Percentiles rank a stretch among this genome's conserved stretches.
These are phyloP conservation scores for Hypocryptadius cinnamomeus DNA, from an alignment of 2,113 vertebrate species.

Conservation along the genomic window DNA sequence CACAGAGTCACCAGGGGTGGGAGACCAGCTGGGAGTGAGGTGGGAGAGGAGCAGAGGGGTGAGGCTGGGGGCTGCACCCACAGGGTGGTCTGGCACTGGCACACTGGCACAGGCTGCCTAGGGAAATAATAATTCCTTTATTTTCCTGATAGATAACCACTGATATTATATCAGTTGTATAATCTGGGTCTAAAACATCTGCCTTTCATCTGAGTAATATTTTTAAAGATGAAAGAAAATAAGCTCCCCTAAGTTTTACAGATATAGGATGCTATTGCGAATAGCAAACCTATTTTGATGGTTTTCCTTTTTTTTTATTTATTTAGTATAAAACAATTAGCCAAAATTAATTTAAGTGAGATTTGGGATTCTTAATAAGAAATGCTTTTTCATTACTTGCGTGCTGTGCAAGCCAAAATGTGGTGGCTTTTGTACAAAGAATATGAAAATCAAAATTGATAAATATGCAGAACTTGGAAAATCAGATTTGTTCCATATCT, in stretches of 20 bases:
- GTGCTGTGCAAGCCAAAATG: background rate
- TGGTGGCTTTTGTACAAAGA: background rate
- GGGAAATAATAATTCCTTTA: too few relatives aligned
- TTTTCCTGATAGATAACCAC: constrained; percentile 49
- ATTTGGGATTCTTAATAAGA: background rate
- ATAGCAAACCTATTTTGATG: too few relatives aligned
- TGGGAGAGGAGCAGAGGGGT: background rate
- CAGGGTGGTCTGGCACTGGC: background rate
- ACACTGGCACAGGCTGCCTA: background rate
- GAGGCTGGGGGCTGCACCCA: background rate
- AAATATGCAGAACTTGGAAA: background rate
- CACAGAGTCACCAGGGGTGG: background rate
- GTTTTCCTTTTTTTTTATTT: background rate
- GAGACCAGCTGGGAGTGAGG: background rate
- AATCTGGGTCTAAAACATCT: background rate
- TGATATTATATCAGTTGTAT: constrained; percentile 30
- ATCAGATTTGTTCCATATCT: background rate
- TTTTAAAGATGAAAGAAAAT: constrained; percentile 29
- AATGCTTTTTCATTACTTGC: background rate
- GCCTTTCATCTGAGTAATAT: constrained; percentile 6
- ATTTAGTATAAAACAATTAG: background rate
- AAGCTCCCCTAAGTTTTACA: background rate
- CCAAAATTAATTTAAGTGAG: background rate
- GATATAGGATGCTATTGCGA: background rate
- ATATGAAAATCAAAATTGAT: background rate